phyloP scores from a whole-genome alignment of 2,888 invertebrate species.

The Phengaris alcon region DNA sequence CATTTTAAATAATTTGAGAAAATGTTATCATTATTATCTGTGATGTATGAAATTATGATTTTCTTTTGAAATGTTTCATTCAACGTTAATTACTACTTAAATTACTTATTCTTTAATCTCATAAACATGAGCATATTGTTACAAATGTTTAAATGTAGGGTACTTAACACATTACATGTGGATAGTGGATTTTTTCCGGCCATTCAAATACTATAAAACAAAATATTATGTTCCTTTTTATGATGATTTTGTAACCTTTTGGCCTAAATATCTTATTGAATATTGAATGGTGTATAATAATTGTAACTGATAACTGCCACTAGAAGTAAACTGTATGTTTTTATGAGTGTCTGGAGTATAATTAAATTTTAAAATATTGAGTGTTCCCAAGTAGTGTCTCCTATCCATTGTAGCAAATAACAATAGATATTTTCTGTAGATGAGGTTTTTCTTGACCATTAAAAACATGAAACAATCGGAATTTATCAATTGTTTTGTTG shows the following conservation, averaged over 20 bases:
- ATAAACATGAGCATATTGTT: too few relatives aligned
- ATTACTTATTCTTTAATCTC: background rate
- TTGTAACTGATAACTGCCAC: slow-evolving; percentile 15
- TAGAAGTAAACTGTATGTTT: background rate
- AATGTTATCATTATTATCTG: slow-evolving; percentile 12
- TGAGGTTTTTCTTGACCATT: background rate
- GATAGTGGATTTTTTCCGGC: background rate
- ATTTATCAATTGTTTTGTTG: background rate
- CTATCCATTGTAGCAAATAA: background rate
- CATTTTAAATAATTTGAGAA: slow-evolving; percentile 9
- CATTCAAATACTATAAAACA: background rate
- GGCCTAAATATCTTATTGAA: slow-evolving; percentile 4
- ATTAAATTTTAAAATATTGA: background rate
- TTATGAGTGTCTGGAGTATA: background rate
- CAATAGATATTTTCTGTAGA: background rate
- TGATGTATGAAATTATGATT: slow-evolving; percentile 21
- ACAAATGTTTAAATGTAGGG: background rate
- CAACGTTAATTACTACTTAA: background rate
- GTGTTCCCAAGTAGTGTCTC: background rate
- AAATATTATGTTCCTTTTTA: background rate
- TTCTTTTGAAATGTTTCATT: background rate
- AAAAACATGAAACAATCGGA: background rate
- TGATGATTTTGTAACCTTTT: background rate
- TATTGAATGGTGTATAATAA: background rate
- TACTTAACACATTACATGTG: background rate